Conservation (phyloP, 2,113 vertebrate genomes). For the Dendropsophus ebraccatus region DNA sequence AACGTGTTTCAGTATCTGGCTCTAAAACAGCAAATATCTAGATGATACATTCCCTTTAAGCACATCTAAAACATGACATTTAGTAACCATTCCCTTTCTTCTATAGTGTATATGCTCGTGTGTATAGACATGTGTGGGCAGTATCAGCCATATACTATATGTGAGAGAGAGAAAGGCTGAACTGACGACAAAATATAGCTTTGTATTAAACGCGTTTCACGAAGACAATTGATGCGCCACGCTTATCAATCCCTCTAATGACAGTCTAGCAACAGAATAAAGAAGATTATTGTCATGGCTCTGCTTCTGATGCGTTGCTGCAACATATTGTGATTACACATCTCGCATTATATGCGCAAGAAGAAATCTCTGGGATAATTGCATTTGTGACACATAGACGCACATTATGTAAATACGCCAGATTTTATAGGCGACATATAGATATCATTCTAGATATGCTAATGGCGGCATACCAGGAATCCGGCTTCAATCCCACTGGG, state of each 20-base stretch:
- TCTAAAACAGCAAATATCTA: no score
- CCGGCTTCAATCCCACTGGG: background rate
- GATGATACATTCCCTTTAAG: no score
- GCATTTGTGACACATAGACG: conserved; percentile 15
- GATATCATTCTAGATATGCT: conserved; percentile 21
- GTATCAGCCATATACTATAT: no score
- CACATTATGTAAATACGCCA: background rate
- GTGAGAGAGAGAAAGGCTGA: no score
- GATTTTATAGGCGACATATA: background rate
- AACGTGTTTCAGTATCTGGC: no score
- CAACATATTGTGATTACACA: background rate
- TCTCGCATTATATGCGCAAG: no score
- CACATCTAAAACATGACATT: no score
- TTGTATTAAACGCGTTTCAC: background rate
- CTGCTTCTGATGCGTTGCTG: no score
- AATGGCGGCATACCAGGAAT: background rate
- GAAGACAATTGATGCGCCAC: background rate
- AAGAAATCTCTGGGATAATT: background rate
- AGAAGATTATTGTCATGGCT: background rate
- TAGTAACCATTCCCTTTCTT: no score
- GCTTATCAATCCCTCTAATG: background rate
- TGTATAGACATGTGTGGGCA: no score
- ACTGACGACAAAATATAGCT: background rate
- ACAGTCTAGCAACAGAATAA: background rate
- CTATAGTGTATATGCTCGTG: no score